Base-by-base conservation (phyloP, 2,797 vertebrate species). In the Parambassis ranga region DNA sequence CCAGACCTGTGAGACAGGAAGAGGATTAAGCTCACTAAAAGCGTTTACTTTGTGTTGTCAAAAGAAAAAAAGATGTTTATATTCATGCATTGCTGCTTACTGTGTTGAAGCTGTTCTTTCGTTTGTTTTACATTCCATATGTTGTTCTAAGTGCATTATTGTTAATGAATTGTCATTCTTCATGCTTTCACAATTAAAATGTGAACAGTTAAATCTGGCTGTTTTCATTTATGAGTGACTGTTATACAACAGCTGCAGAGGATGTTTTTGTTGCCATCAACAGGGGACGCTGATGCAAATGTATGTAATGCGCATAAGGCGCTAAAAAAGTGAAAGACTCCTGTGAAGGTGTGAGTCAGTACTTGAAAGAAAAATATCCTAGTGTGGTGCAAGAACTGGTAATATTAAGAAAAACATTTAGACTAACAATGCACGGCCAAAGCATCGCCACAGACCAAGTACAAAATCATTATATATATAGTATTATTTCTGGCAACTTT, bases 141-240 rank as follows among this genome's bases (percentile, higher is more conserved):
- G 32, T 56, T 71, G 67, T 79, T 77, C 72, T 33, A 83, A 90
- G 84, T 86, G 81, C 82, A 66, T 83, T 87, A 70, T 79, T 83
- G 80, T 89, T 81, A 68, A 46, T 73, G 39, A 70, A 78, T 18
- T 85, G 79, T 88, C 68, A 63, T 74, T 88, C 61, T 90, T 87
- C 79, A 83, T 78, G 38, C 31, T 66, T 81, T 90, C 68, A 83
- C 57, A 58, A 89, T 88, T 87, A 87, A 89, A 83, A 65, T 66
- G 72, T 82, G 70, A 82, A 69, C 27, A 59, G 22, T 69, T 76
- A 13, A 32, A 3, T 43, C 62, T 65, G 47, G 9, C 5, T 77
- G 37, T 57, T 4, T 57, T 77, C 2, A 55, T 78, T 76, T 38
- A 31, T n/a, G n/a, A n/a, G n/a, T n/a, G n/a, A n/a, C n/a, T n/a